phyloP scores from a whole-genome alignment of 2,113 vertebrate genomes.

The Hippolais icterina region DNA sequence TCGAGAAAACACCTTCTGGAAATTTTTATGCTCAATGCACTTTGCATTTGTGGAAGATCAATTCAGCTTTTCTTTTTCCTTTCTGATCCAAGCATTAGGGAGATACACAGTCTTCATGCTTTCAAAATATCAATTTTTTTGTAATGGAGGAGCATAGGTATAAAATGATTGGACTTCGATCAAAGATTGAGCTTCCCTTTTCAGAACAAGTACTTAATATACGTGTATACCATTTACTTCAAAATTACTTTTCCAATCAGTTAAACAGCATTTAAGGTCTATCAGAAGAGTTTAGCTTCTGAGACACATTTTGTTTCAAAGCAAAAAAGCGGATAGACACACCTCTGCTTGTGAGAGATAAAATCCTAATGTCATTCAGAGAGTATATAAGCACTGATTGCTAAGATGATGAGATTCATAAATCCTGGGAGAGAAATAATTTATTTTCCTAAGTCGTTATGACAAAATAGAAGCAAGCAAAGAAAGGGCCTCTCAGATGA shows the following conservation, averaged over 20 bases:
- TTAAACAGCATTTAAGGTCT: neutral
- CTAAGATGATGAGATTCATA: neutral
- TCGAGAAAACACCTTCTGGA: neutral
- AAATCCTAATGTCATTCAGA: neutral
- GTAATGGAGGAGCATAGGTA: neutral
- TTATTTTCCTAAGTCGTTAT: neutral
- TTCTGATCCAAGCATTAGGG: neutral
- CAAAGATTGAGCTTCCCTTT: neutral
- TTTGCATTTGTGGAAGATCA: neutral
- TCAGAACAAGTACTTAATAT: neutral
- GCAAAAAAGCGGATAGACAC: neutral
- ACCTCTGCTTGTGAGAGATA: neutral
- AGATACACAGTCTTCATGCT: neutral
- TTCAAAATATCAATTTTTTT: neutral
- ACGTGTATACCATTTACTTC: rapidly evolving
- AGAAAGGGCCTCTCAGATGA: neutral
- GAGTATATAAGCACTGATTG: neutral
- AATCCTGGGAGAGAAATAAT: neutral
- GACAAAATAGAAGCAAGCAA: neutral
- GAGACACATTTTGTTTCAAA: neutral
- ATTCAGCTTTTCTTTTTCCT: neutral
- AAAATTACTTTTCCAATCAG: neutral
- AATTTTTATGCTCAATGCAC: neutral
- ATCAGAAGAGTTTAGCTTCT: neutral
- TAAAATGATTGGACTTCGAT: neutral